A percentile compares a stretch with the other conserved stretches of the same genome.
These are phyloP conservation scores for Scaptodrosophila latifasciaeformis DNA, from an alignment of 2,888 invertebrate genomes.

Conservation along the genomic window DNA sequence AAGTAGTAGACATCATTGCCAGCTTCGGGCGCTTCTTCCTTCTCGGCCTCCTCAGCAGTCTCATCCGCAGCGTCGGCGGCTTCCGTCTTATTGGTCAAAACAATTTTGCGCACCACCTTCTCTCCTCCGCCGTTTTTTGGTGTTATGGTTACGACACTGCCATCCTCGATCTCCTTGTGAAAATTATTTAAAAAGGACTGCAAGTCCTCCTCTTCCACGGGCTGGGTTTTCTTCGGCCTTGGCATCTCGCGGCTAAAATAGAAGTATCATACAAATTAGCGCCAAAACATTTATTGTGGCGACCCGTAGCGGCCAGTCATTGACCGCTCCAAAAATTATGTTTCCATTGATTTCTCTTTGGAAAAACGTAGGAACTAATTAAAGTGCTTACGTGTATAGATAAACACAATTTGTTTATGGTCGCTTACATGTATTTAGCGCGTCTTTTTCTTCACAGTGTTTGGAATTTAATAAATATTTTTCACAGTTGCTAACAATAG, in stretches of 20 bases:
- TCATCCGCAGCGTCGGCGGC: slow-evolving; percentile 43
- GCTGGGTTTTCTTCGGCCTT: slow-evolving; percentile 24
- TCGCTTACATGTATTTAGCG: not conserved
- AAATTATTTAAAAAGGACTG: slow-evolving; percentile 88
- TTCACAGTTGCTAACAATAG: slow-evolving; percentile 47
- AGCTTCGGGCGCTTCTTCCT: slow-evolving; percentile 47
- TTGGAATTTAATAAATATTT: slow-evolving; percentile 26
- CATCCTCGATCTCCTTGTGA: slow-evolving; percentile 85
- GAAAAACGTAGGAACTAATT: too few species aligned
- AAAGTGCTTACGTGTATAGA: not conserved
- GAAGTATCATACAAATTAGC: not conserved
- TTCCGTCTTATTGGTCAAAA: slow-evolving; percentile 18
- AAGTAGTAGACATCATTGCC: slow-evolving; percentile 85
- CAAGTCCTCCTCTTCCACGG: slow-evolving; percentile 75
- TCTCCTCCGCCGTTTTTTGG: slow-evolving; percentile 19
- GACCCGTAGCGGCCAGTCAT: slow-evolving; percentile 58
- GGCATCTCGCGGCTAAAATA: slow-evolving; percentile 32
- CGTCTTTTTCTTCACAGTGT: too few species aligned
- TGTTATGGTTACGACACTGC: slow-evolving; percentile 35
- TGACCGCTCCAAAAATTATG: slow-evolving; percentile 33
- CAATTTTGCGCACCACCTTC: slow-evolving; percentile 26
- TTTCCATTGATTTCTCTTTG: slow-evolving; percentile 48
- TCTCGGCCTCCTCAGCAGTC: slow-evolving; percentile 72
- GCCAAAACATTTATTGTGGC: slow-evolving; percentile 30
- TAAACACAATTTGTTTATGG: not conserved